A percentile compares a stretch with the other conserved stretches of the same genome.
These are phyloP conservation scores for Watsonalla cultraria DNA, from an alignment of 2,888 invertebrate genomes.

Conservation along the genomic window DNA sequence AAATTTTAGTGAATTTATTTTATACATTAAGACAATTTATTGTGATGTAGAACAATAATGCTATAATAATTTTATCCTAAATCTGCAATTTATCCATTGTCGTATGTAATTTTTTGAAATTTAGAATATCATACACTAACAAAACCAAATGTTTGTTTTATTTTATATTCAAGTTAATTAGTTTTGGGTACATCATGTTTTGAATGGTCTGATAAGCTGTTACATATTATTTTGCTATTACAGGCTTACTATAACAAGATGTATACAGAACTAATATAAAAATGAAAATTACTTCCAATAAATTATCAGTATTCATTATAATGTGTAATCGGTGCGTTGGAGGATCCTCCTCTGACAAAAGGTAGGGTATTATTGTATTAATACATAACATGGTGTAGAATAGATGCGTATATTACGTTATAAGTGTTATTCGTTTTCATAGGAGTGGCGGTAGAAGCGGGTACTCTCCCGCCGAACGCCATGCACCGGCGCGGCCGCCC, in stretches of 20 bases:
- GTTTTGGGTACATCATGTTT: background rate
- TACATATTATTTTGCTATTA: background rate
- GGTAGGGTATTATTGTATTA: background rate
- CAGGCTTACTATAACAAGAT: background rate
- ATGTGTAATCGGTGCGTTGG: background rate
- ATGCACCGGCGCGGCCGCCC: constrained; percentile 51
- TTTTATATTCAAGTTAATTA: constrained; percentile 7
- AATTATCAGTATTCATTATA: background rate
- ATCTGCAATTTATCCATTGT: constrained; percentile 32
- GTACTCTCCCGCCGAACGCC: constrained; percentile 41
- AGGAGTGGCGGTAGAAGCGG: constrained; percentile 30
- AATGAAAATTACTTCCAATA: background rate
- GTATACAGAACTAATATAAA: background rate
- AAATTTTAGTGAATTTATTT: constrained; percentile 42
- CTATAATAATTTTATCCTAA: constrained; percentile 11
- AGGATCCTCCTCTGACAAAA: background rate
- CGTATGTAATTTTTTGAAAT: constrained; percentile 49
- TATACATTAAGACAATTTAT: constrained; percentile 34
- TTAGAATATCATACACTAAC: constrained; percentile 37
- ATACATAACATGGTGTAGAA: no score
- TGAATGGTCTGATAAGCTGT: background rate
- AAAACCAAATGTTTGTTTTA: constrained; percentile 22
- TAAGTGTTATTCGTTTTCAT: no score
- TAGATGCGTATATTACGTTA: no score
- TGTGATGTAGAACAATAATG: constrained; percentile 37